Percentiles rank a stretch among this genome's conserved stretches.
Conservation (phyloP, 2,888 invertebrate species). For the Drosophila acutilabella region DNA sequence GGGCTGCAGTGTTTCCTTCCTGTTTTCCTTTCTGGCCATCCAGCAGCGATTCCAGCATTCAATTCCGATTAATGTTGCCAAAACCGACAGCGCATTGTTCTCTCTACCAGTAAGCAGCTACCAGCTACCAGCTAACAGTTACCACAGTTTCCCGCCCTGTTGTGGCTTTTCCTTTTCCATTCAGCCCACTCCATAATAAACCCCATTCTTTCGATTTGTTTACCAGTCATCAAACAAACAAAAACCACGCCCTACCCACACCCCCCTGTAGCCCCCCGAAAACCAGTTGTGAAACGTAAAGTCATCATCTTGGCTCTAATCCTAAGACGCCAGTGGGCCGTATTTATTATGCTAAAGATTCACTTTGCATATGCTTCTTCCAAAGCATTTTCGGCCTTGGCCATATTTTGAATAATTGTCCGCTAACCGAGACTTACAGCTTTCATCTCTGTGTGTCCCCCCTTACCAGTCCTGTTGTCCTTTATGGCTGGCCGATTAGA, state of each 20-base stretch:
- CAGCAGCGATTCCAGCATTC: conserved; percentile 56
- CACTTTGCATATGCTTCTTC: conserved; percentile 63
- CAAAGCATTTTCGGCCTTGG: conserved; percentile 9
- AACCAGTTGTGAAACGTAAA: conserved; percentile 34
- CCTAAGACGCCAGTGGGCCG: conserved; percentile 41
- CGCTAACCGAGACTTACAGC: conserved; percentile 1
- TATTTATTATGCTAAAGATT: conserved; percentile 67
- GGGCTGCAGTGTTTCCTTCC: conserved; percentile 65
- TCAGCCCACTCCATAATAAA: background rate
- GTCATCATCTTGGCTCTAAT: conserved; percentile 55
- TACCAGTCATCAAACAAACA: conserved; percentile 50
- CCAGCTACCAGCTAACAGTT: background rate
- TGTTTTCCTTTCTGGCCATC: conserved; percentile 39
- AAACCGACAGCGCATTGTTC: conserved; percentile 52
- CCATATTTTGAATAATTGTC: conserved; percentile 66
- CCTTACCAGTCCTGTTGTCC: background rate
- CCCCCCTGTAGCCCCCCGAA: background rate
- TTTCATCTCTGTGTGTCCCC: background rate
- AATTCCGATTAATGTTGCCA: conserved; percentile 73
- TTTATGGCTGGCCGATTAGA: conserved; percentile 1
- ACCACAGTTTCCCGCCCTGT: conserved; percentile 1
- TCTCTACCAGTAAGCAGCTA: background rate
- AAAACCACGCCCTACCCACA: conserved; percentile 1
- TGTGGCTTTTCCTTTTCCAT: conserved; percentile 19
- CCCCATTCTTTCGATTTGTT: conserved; percentile 48